phyloP scores from a whole-genome alignment of 1,140 invertebrate species.

The Pantala flavescens region DNA sequence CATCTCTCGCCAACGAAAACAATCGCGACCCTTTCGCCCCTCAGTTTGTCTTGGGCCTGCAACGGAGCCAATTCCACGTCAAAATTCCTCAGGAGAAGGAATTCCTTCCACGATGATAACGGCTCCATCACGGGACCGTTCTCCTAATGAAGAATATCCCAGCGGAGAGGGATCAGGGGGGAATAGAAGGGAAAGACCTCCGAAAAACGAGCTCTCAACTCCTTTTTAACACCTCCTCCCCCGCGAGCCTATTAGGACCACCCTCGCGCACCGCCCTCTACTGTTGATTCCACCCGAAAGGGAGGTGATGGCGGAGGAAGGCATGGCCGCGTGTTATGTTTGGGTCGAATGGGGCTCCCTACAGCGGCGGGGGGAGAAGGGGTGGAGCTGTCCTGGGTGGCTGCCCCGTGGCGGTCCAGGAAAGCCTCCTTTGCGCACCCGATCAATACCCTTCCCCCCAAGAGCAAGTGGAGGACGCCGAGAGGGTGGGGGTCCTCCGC shows the following conservation, averaged over 20 bases:
- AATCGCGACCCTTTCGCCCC: no score
- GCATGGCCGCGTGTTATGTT: slow-evolving; percentile 3
- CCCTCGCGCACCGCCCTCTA: neutral
- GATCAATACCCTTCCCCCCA: neutral
- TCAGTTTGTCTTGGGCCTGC: no score
- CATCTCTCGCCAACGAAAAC: no score
- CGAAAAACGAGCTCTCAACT: neutral
- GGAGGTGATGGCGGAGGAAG: neutral
- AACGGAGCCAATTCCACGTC: no score
- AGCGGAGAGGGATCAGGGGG: neutral
- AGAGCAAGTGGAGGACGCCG: neutral
- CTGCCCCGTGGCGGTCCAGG: neutral
- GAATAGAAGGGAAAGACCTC: neutral
- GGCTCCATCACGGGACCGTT: neutral
- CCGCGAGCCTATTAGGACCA: neutral
- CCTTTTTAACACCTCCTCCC: slow-evolving; percentile 4
- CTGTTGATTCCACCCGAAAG: neutral
- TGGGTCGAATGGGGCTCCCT: neutral
- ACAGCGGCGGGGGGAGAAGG: neutral
- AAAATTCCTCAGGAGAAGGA: no score
- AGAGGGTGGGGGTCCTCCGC: neutral
- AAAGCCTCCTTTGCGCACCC: neutral
- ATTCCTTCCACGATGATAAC: neutral
- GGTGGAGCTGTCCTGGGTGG: neutral
- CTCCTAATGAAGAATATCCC: neutral